A percentile compares a stretch with the other conserved stretches of the same genome.
phyloP scores from a whole-genome alignment of 2,113 vertebrate genomes.

The Campylorhamphus procurvoides region DNA sequence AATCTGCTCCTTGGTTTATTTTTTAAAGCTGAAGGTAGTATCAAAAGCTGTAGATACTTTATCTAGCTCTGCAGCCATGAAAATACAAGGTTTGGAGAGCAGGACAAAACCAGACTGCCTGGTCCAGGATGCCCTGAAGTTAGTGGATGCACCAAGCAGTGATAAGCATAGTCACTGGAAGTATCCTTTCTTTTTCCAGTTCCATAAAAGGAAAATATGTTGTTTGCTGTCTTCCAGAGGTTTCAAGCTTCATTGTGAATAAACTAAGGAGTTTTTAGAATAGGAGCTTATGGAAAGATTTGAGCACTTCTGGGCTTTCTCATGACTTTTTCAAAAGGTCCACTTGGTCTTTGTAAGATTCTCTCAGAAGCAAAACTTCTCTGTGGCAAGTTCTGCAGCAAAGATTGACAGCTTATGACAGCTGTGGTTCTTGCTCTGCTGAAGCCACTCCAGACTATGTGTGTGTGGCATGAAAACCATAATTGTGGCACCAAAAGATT shows the following conservation, averaged over 20 bases:
- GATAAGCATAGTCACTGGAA: background rate
- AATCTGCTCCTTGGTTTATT: background rate
- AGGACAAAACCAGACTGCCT: background rate
- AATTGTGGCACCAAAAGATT: background rate
- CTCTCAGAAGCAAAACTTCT: background rate
- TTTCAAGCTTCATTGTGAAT: background rate
- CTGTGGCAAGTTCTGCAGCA: background rate
- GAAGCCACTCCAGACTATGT: background rate
- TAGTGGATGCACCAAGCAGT: background rate
- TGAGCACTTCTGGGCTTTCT: background rate
- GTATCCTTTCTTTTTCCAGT: background rate
- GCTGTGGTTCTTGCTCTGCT: background rate
- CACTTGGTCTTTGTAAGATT: background rate
- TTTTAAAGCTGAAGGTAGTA: background rate
- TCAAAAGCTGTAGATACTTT: background rate
- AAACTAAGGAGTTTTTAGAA: background rate
- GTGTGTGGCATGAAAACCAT: background rate
- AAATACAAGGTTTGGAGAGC: background rate
- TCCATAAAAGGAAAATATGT: background rate
- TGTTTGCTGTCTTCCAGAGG: background rate
- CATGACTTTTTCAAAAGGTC: background rate
- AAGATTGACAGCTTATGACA: background rate
- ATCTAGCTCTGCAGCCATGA: background rate
- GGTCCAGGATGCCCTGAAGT: background rate
- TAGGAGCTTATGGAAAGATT: background rate